phyloP scores from a whole-genome alignment of 2,888 invertebrate species.

The Drosophila atripex region DNA sequence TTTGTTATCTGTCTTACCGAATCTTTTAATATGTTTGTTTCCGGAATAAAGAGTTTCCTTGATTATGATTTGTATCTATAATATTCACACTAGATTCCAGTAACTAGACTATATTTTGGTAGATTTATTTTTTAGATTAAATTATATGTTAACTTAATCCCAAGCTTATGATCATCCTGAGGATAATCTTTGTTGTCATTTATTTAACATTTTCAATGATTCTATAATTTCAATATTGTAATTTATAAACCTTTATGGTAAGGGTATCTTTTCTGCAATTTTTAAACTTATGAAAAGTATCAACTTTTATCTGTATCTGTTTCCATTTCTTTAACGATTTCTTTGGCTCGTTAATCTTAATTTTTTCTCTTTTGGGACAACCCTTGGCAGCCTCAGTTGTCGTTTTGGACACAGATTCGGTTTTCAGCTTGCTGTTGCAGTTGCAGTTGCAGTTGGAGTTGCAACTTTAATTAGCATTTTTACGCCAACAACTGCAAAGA shows the following conservation, averaged over 20 bases:
- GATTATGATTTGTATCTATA: not conserved
- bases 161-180: too few species aligned
- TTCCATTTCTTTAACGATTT: slow-evolving; percentile 73
- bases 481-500: slow-evolving; percentile 57
- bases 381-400: slow-evolving; percentile 51
- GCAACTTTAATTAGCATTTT: slow-evolving; percentile 77
- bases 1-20: not conserved
- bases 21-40: not conserved
- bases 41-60: not conserved
- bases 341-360: slow-evolving; percentile 75
- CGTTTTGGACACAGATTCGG: slow-evolving; percentile 5
- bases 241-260: too few species aligned
- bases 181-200: not conserved
- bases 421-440: slow-evolving; percentile 5
- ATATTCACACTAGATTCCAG: too few species aligned
- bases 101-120: too few species aligned
- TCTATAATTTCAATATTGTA: too few species aligned
- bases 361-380: slow-evolving; percentile 52
- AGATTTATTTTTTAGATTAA: too few species aligned
- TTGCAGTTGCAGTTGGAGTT: slow-evolving; percentile 30
- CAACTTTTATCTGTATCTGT: slow-evolving; percentile 23
- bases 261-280: slow-evolving; percentile 10
- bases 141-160: too few species aligned
- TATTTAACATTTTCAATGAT: not conserved
- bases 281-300: slow-evolving; percentile 1